A percentile compares a stretch with the other conserved stretches of the same genome.
phyloP scores from a whole-genome alignment of 1,140 invertebrate genomes.

The Hesperophylax magnus region DNA sequence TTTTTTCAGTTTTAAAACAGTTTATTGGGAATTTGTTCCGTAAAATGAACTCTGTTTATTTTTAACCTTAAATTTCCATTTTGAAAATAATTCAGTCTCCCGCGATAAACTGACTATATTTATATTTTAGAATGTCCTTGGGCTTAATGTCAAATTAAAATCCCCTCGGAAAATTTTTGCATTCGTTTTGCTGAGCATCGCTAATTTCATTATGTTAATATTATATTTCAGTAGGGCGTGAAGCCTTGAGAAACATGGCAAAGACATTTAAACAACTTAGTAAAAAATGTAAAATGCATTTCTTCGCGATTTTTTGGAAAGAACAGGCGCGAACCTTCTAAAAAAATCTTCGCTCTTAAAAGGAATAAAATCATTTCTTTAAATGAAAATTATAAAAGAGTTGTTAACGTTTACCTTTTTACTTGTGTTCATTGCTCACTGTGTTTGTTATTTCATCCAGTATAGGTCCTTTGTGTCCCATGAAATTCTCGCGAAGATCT shows the following conservation, averaged over 20 bases:
- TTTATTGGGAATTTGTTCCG: too few species aligned
- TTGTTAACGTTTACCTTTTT: not conserved
- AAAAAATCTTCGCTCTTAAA: not conserved
- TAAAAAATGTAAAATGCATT: too few species aligned
- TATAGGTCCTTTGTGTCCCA: conserved; percentile 3
- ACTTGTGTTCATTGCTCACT: not conserved
- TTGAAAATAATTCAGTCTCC: not conserved
- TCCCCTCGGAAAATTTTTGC: not conserved
- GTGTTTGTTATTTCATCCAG: not conserved
- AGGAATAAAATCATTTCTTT: not conserved
- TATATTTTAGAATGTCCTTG: conserved; percentile 3
- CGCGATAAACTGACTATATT: not conserved
- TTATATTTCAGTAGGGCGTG: conserved; percentile 2
- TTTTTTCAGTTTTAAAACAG: too few species aligned
- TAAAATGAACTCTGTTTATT: too few species aligned
- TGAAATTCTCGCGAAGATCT: conserved; percentile 15
- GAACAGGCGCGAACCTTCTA: too few species aligned
- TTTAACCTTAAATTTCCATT: not conserved
- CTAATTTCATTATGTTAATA: conserved; percentile 38
- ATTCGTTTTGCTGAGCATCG: conserved; percentile 29
- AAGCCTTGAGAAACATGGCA: not conserved
- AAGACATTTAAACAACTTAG: too few species aligned
- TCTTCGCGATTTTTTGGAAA: too few species aligned
- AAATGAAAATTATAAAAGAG: not conserved
- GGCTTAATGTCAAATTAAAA: conserved; percentile 38